Base-by-base conservation (phyloP, 2,888 invertebrate genomes). In the Chymomyza fuscimana region DNA sequence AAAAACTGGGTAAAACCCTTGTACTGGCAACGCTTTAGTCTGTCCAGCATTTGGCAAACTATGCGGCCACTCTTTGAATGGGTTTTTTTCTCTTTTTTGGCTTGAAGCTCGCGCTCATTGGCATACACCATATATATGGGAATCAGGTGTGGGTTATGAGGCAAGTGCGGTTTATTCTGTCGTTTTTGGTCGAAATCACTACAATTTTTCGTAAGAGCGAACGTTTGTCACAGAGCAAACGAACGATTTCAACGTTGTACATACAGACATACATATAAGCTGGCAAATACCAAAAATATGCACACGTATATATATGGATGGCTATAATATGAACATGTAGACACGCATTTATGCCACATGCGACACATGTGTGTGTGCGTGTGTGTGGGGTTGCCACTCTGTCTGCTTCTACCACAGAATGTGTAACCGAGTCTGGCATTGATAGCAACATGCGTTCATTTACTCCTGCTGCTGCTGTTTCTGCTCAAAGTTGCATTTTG, bases 161-260 rank as follows among this genome's bases (percentile, higher is more conserved):
- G 29, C 59, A 59, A 59, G 50, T 63, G 15, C 7, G n/a, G 50
- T 52, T 64, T 46, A 32, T 16, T 52, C 56, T 56, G 70, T 71
- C 64, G 72, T 64, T 82, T 73, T 74, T 67, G 60, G 72, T 66
- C 64, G 70, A 79, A 85, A 81, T 85, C 73, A 70, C 84, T 70
- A 69, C 67, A 71, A 76, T 78, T 78, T 74, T 76, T 74, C 72
- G 73, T 77, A 72, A 70, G 71, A 75, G 77, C 73, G 68, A 75
- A 63, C 73, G 76, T 77, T 82, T 82, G 82, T 77, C 76, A 76
- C 70, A 67, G 65, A 65, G 67, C 70, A 70, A 69, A 69, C 68
- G 67, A 70, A 76, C 66, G 67, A 67, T 69, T 74, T 64, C 56
- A 51, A 65, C 25, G 32, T 7, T 0, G 32, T 9, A 32, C 32